Evolutionary conservation across 2,888 invertebrate species (phyloP).

Genomic region (Brachyptera putata): DNA sequence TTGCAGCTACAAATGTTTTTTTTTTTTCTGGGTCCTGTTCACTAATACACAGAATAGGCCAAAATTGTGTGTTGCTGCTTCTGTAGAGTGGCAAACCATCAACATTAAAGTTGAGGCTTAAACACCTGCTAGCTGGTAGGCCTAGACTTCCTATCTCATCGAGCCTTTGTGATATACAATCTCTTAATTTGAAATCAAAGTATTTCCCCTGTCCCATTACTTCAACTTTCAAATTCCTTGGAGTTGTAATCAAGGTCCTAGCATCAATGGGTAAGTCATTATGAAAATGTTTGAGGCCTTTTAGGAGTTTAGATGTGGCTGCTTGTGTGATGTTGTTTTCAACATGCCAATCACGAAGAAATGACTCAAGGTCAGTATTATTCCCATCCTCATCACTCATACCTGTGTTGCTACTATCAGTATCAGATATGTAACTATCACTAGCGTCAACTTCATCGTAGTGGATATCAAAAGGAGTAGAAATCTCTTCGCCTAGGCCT

Average conservation of each 20-base stretch:
- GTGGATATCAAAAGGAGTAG: too few relatives aligned
- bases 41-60: slow-evolving; percentile 31
- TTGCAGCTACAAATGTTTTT: slow-evolving; percentile 34
- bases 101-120: slow-evolving; percentile 26
- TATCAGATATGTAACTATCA: too few relatives aligned
- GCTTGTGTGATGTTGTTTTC: neutral
- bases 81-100: too few relatives aligned
- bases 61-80: slow-evolving; percentile 25
- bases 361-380: neutral
- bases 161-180: too few relatives aligned
- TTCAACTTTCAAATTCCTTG: neutral
- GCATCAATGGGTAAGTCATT: slow-evolving; percentile 23
- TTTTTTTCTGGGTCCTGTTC: slow-evolving; percentile 31
- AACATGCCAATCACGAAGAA: neutral
- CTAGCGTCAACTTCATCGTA: too few relatives aligned
- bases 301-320: neutral
- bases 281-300: neutral
- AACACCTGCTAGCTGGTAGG: neutral
- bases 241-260: slow-evolving; percentile 16
- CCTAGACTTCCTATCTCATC: neutral
- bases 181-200: slow-evolving; percentile 23
- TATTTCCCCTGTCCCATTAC: slow-evolving; percentile 26
- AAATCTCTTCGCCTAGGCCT: too few relatives aligned
- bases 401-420: too few relatives aligned
- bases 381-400: neutral